These are phyloP conservation scores for Paracentrotus lividus DNA, from an alignment of 53 echinoderm and acorn worm species.

Conservation along the genomic window DNA sequence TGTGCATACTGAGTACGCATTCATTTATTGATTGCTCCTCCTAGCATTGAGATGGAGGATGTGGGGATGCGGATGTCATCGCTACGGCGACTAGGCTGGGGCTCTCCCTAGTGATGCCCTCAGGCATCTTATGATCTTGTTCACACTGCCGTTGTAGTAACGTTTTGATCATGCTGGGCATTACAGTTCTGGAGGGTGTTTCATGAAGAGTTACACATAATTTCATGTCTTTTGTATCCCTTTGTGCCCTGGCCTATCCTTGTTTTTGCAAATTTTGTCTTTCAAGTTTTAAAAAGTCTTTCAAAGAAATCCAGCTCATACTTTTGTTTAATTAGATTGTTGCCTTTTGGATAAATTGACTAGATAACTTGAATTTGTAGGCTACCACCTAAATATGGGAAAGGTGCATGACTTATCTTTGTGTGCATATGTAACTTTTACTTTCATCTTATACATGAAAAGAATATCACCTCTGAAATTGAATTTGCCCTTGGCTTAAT, in stretches of 20 bases:
- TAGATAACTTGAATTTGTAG: too few relatives aligned
- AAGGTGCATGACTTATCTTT: background rate
- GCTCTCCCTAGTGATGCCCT: conserved; percentile 36
- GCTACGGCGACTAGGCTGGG: conserved; percentile 24
- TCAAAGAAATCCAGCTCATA: too few relatives aligned
- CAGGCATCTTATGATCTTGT: background rate
- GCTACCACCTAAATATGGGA: background rate
- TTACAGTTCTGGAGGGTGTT: too few relatives aligned
- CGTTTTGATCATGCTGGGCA: background rate
- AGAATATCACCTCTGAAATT: background rate
- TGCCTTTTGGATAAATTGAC: too few relatives aligned
- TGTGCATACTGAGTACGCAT: conserved; percentile 34
- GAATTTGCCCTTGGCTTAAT: background rate
- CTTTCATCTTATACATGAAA: background rate
- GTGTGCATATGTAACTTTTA: background rate
- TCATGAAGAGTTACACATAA: background rate
- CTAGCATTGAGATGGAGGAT: background rate
- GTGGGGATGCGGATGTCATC: conserved; percentile 35
- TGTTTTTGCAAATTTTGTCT: too few relatives aligned
- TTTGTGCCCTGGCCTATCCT: too few relatives aligned
- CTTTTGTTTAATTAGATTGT: too few relatives aligned
- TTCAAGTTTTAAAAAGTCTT: too few relatives aligned
- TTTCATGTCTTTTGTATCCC: background rate
- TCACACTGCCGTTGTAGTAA: background rate
- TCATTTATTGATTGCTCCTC: conserved; percentile 50